Evolutionary conservation across 2,888 invertebrate species (phyloP).

Genomic region (Agonopterix arenella): DNA sequence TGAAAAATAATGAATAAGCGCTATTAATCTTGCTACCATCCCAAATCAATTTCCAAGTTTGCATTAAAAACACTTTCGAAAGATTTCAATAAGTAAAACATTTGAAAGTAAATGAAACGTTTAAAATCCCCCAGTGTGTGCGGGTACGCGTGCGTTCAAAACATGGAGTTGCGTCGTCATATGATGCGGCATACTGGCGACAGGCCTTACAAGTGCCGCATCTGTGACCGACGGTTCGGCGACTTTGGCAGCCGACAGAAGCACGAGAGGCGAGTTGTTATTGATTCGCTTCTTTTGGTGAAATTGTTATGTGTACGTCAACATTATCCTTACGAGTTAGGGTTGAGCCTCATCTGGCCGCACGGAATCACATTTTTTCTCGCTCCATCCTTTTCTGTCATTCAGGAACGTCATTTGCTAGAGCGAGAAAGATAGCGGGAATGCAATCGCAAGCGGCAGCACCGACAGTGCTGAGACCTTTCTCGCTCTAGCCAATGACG

Average conservation of each 20-base stretch:
- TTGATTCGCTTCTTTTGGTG: not conserved
- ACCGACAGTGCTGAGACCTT: no score
- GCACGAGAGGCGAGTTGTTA: conserved; percentile 49
- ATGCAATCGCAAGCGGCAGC: no score
- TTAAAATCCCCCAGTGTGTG: conserved; percentile 34
- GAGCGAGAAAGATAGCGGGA: no score
- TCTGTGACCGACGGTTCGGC: conserved; percentile 55
- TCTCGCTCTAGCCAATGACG: not conserved
- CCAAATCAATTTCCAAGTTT: no score
- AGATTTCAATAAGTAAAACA: no score
- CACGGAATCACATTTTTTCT: no score
- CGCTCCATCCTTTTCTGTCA: no score
- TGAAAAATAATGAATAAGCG: no score
- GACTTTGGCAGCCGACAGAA: conserved; percentile 63
- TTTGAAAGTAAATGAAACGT: no score
- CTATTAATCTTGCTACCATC: no score
- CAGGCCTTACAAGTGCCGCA: conserved; percentile 56
- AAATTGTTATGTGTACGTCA: not conserved
- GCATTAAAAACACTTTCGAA: no score
- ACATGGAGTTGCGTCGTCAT: conserved; percentile 60
- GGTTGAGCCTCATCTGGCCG: not conserved
- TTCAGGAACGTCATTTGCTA: no score
- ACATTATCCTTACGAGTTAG: not conserved
- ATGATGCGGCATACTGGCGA: conserved; percentile 59
- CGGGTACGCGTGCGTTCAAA: conserved; percentile 59